Evolutionary conservation across 2,888 invertebrate species (phyloP).

Genomic region (Axea sp.): DNA sequence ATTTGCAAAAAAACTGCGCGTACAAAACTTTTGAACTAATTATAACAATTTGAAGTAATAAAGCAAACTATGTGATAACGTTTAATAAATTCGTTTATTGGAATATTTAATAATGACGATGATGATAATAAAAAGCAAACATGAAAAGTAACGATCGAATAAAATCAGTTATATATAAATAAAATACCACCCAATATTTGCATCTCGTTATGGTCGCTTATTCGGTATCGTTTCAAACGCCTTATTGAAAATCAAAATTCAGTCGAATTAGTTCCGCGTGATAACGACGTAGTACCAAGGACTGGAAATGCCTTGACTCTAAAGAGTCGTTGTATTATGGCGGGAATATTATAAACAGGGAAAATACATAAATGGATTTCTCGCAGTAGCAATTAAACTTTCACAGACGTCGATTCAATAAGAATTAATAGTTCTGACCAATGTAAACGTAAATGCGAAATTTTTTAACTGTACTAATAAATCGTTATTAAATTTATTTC

Average conservation of each 20-base stretch:
- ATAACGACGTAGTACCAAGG: conserved; percentile 44
- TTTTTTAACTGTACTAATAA: too few species aligned
- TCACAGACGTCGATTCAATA: conserved; percentile 66
- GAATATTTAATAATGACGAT: too few species aligned
- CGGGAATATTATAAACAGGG: conserved; percentile 64
- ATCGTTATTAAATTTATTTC: too few species aligned
- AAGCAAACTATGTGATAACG: too few species aligned
- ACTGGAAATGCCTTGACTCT: conserved; percentile 28
- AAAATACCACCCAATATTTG: conserved; percentile 49
- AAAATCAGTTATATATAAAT: too few species aligned
- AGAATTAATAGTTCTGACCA: conserved; percentile 59
- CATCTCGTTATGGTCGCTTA: conserved; percentile 37
- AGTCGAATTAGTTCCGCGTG: conserved; percentile 72
- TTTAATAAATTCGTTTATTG: too few species aligned
- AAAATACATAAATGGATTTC: conserved; percentile 68
- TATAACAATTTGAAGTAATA: too few species aligned
- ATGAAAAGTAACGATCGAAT: too few species aligned
- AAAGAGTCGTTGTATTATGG: conserved; percentile 47
- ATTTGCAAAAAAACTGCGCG: too few species aligned
- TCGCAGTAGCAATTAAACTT: conserved; percentile 69
- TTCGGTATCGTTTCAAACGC: conserved; percentile 59
- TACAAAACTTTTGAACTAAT: too few species aligned
- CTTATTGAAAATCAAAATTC: conserved; percentile 79
- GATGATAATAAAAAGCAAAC: too few species aligned
- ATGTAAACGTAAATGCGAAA: conserved; percentile 14